phyloP scores from a whole-genome alignment of 2,797 vertebrate genomes.

The Manis javanica region DNA sequence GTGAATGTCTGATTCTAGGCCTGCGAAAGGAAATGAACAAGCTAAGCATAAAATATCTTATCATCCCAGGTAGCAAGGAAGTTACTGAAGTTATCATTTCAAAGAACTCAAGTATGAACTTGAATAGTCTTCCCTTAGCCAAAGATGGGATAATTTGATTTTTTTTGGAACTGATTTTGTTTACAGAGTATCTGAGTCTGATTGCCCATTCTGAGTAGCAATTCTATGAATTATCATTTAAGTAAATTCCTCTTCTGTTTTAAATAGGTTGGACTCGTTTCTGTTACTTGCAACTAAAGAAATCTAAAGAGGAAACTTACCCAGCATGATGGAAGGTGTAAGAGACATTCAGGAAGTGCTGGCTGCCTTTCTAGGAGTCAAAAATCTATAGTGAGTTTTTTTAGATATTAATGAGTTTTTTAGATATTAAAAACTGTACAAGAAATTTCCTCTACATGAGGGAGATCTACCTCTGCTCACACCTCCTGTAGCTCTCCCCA shows the following conservation, averaged over 20 bases:
- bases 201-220: neutral
- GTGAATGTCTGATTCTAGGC: neutral
- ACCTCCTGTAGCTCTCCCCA: neutral
- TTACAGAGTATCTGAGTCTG: neutral
- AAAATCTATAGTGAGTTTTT: neutral
- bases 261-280: neutral
- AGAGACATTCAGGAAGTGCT: neutral
- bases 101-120: neutral
- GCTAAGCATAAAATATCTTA: neutral
- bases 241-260: neutral
- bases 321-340: neutral
- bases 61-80: neutral
- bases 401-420: conserved; percentile 4
- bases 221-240: neutral
- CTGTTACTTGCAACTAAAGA: neutral
- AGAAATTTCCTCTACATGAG: neutral
- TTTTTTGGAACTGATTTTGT: conserved; percentile 36
- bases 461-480: neutral
- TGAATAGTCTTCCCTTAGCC: neutral
- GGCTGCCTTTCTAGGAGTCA: neutral
- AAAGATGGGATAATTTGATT: neutral
- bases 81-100: neutral
- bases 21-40: neutral
- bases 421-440: neutral
- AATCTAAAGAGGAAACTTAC: neutral